Evolutionary conservation across 2,888 invertebrate genomes (phyloP), one percentile per base, ranked within the genome.

Genomic region (Plutella xylostella): DNA sequence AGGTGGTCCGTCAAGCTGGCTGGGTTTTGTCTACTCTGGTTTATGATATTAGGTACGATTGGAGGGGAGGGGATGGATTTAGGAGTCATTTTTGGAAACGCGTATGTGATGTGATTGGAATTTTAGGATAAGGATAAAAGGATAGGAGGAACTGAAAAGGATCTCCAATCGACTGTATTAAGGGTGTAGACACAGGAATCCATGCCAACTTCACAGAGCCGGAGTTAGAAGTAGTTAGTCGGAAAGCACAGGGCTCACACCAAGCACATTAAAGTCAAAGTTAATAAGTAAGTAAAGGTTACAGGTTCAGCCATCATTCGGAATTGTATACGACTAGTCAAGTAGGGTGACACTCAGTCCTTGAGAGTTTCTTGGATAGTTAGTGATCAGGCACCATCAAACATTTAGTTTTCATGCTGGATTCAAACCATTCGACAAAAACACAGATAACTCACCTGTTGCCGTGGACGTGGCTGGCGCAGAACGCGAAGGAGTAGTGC

Each of bases 401-500:
- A 42, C 31, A 42, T 31, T 19, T 18, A 45, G 12, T 12, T 37
- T 25, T 43, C n/a, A 41, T 20, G 28, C 20, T 30, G 30, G 20
- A 20, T 18, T 37, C 20, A n/a, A 20, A 20, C 37, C n/a, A 17
- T 18, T 15, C 18, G 11, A 35, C 18, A 30, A 25, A 28, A 17
- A 25, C 12, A 37, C 37, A 37, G 42, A 43, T 43, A 52, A 68
- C 87, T 72, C 87, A 96, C 96, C 96, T 93, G 87, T 98, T 99
- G 54, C 99, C 99, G 72, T 98, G 97, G 9, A 99, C 98, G 78
- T 99, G 99, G 61, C 96, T 97, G 45, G 98, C 98, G 83, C 99
- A 99, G 86, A 98, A 99, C 38, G 98, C 98, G 83, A 98, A 99
- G 63, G 97, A 97, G 84, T 96, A 99, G 84, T 99, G 98, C 71